phyloP scores from a whole-genome alignment of 2,797 vertebrate genomes.

The Molossus molossus region DNA sequence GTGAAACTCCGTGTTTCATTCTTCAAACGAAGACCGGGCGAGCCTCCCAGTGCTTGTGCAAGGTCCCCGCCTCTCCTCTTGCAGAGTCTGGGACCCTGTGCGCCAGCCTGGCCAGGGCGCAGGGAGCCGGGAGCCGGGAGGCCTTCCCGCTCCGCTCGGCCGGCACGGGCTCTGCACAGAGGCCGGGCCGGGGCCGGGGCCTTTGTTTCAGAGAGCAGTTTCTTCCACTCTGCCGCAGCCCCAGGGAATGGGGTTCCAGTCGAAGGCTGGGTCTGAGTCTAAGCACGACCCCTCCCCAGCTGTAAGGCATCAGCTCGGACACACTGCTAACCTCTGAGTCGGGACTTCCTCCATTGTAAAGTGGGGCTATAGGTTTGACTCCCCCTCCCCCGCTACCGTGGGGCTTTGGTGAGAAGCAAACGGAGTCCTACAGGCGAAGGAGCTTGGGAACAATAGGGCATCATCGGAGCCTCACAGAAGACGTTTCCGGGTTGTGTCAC shows the following conservation, averaged over 20 bases:
- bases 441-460: background rate
- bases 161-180: background rate
- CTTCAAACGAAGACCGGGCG: slow-evolving; percentile 38
- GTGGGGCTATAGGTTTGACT: background rate
- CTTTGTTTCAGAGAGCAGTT: slow-evolving; percentile 43
- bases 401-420: slow-evolving; percentile 1
- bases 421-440: background rate
- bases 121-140: background rate
- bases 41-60: background rate
- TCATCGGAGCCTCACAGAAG: background rate
- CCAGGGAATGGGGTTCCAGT: background rate
- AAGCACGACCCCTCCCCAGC: background rate
- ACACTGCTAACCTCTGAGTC: background rate
- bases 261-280: background rate
- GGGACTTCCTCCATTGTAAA: background rate
- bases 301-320: background rate
- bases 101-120: background rate
- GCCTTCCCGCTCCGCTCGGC: background rate
- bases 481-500: background rate
- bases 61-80: background rate
- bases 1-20: background rate
- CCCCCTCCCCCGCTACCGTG: background rate
- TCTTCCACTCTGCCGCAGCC: background rate
- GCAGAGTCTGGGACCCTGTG: fast-evolving
- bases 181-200: background rate